Evolutionary conservation across 2,888 invertebrate species (phyloP), one percentile per base, ranked within the genome.

Genomic region (Hypercompe scribonia): DNA sequence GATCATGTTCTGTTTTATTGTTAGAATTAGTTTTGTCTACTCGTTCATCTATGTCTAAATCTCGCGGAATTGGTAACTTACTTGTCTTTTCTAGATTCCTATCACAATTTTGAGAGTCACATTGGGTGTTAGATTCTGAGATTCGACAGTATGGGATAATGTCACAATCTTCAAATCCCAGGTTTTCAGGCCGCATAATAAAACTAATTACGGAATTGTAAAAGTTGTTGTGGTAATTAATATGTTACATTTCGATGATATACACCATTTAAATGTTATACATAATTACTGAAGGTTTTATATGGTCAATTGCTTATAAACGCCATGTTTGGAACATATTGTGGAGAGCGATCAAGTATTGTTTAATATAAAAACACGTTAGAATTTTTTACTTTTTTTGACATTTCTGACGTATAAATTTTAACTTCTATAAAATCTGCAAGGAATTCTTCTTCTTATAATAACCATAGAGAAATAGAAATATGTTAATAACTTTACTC

Each of bases 171-270:
- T 84, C 82, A 34, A 80, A 74, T 34, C 76, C 68, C 31, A 82
- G 72, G 65, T 80, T 81, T 78, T 80, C 81, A 24, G 88, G 84
- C 84, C 84, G 80, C 91, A 92, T 92, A 87, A 77, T 88, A 86
- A 66, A 39, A 63, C 50, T 66, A 58, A 61, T 67, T 61, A 39
- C 18, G 34, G 61, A 65, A 66, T 33, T 36, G 24, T 34, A 28
- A 42, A 42, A 69, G 7, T 63, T 33, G 18, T 66, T 31, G 33
- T 71, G 42, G 24, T 36, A 69, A 61, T 63, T 70, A 65, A 31
- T 54, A 63, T 68, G 61, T 81, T 78, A 79, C 81, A 83, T 86
- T 78, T 80, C 81, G 74, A 67, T 72, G 54, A 69, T 54, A 5
- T 68, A 63, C 21, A 36, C 15, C 64, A 65, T 65, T 65, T 21